phyloP scores from a whole-genome alignment of 2,797 vertebrate genomes.

The Spondyliosoma cantharus region DNA sequence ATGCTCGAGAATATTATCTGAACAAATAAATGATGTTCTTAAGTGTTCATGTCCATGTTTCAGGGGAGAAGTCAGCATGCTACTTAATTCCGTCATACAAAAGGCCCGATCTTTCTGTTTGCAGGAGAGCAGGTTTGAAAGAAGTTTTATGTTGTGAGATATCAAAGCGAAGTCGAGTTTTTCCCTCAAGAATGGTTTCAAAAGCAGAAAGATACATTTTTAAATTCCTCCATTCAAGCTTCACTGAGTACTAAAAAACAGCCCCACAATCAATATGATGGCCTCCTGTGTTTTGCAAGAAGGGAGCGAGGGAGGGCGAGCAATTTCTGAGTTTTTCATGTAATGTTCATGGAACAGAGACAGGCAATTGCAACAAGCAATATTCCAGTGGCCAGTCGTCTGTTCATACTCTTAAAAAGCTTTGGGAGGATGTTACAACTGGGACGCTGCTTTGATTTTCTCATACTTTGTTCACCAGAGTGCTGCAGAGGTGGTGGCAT shows the following conservation, averaged over 20 bases:
- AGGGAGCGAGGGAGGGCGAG: slow-evolving; percentile 24
- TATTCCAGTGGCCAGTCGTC: slow-evolving; percentile 25
- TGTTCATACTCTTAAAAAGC: slow-evolving; percentile 38
- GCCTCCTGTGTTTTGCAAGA: slow-evolving; percentile 63
- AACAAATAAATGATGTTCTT: slow-evolving; percentile 4
- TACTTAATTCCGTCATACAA: slow-evolving; percentile 15
- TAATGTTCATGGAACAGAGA: slow-evolving; percentile 51
- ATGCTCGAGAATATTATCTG: background rate
- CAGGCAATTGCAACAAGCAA: slow-evolving; percentile 36
- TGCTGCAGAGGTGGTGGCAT: slow-evolving; percentile 26
- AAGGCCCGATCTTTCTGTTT: slow-evolving; percentile 13
- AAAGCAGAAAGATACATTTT: slow-evolving; percentile 65
- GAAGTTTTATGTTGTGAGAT: slow-evolving; percentile 29
- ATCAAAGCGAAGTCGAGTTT: slow-evolving; percentile 45
- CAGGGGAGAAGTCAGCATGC: background rate
- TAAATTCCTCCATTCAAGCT: slow-evolving; percentile 67
- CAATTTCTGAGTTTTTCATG: slow-evolving; percentile 53
- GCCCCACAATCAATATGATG: slow-evolving; percentile 65
- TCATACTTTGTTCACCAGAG: slow-evolving; percentile 11
- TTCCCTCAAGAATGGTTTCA: slow-evolving; percentile 55
- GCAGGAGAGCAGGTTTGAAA: slow-evolving; percentile 28
- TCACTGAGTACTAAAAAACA: slow-evolving; percentile 64
- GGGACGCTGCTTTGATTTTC: slow-evolving; percentile 13
- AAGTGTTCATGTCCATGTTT: slow-evolving; percentile 17
- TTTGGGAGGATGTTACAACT: slow-evolving; percentile 13